Evolutionary conservation across 2,888 invertebrate genomes (phyloP).

Genomic region (Arge pagana): DNA sequence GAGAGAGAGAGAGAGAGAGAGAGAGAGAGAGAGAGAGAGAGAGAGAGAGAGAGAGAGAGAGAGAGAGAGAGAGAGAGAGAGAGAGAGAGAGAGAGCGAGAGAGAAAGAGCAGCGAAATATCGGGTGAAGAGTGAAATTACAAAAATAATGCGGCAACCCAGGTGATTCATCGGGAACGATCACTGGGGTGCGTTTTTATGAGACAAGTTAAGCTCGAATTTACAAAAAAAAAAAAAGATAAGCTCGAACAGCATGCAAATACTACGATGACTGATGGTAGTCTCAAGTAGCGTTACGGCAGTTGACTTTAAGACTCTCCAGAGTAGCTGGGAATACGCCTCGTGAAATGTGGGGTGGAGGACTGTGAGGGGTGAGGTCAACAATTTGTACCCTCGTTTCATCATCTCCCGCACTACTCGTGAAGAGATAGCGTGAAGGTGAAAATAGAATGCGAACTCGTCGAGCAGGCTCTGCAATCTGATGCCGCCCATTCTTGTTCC

Average conservation of each 20-base stretch:
- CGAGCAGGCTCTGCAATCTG: no score
- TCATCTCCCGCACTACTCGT: slow-evolving; percentile 27
- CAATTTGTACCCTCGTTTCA: slow-evolving; percentile 31
- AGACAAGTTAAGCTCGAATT: no score
- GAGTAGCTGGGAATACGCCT: slow-evolving; percentile 20
- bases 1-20: slow-evolving; percentile 5
- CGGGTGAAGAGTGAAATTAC: slow-evolving; percentile 34
- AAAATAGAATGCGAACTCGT: no score
- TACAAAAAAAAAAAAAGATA: no score
- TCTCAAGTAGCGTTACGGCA: slow-evolving; percentile 22
- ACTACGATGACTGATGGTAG: slow-evolving; percentile 2
- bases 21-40: neutral
- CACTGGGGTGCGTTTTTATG: no score
- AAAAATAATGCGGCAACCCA: no score
- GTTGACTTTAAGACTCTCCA: slow-evolving; percentile 26
- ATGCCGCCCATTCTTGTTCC: no score
- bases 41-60: neutral
- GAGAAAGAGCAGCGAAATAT: no score
- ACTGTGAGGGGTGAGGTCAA: slow-evolving; percentile 22
- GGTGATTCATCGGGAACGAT: no score
- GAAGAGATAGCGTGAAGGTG: slow-evolving; percentile 29
- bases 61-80: slow-evolving; percentile 6
- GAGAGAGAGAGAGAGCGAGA: neutral
- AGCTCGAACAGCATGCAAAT: no score
- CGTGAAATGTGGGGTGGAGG: neutral